These are phyloP conservation scores for Styela clava DNA, from an alignment of 23 tunicate genomes.

Conservation along the genomic window DNA sequence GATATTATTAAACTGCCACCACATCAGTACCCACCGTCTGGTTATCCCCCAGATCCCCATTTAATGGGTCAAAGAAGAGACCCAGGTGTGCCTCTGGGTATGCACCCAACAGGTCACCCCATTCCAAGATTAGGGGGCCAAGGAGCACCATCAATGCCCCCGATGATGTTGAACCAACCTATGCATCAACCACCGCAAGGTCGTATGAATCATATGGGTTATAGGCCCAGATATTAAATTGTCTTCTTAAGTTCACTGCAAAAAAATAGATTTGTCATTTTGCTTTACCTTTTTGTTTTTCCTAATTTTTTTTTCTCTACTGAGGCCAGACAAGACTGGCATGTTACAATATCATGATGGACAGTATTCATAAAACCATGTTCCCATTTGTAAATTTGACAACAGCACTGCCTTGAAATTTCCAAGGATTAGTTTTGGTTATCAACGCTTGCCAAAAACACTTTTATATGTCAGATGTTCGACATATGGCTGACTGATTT, in stretches of 20 bases:
- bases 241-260: background rate
- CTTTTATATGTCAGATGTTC: too few species aligned
- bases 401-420: too few species aligned
- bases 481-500: too few species aligned
- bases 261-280: background rate
- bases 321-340: background rate
- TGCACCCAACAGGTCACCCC: slow-evolving; percentile 25
- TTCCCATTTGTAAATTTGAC: too few species aligned
- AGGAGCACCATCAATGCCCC: slow-evolving; percentile 7
- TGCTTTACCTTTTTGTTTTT: background rate
- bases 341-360: too few species aligned
- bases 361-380: too few species aligned
- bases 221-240: background rate
- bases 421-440: too few species aligned
- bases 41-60: background rate
- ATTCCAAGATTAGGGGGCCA: slow-evolving; percentile 16
- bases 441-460: too few species aligned
- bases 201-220: background rate
- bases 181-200: background rate
- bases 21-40: background rate
- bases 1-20: slow-evolving; percentile 24
- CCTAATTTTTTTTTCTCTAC: background rate
- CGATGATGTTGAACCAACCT: slow-evolving; percentile 4
- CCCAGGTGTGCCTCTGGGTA: background rate
- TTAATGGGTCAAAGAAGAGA: background rate